These are phyloP conservation scores for Nycticryphes semicollaris DNA, from an alignment of 2,113 vertebrate genomes.

Conservation along the genomic window DNA sequence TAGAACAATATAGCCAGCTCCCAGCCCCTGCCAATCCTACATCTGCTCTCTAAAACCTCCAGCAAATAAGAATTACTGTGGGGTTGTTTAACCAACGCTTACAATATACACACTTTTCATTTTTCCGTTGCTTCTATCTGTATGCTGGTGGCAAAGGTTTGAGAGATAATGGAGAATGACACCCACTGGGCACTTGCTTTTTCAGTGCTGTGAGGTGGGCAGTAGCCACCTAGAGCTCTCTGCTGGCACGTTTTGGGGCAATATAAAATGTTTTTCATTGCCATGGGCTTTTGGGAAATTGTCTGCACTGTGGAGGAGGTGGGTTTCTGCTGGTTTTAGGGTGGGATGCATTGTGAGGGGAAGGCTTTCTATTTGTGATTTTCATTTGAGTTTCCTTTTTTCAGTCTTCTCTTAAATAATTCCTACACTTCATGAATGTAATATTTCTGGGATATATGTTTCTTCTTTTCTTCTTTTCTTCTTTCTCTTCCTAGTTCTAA, in stretches of 20 bases:
- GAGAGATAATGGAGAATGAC: slow-evolving; percentile 78
- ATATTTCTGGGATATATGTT: slow-evolving; percentile 60
- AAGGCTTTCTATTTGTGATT: slow-evolving; percentile 31
- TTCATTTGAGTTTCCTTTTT: slow-evolving; percentile 71
- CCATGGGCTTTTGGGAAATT: slow-evolving; percentile 67
- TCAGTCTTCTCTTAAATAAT: slow-evolving; percentile 75
- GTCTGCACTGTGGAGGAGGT: background rate
- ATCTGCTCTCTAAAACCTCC: slow-evolving; percentile 88
- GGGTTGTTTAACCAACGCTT: slow-evolving; percentile 85
- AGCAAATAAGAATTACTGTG: slow-evolving; percentile 86
- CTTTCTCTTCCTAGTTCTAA: slow-evolving; percentile 45
- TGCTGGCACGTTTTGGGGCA: slow-evolving; percentile 66
- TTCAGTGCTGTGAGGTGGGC: slow-evolving; percentile 52
- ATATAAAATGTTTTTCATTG: slow-evolving; percentile 76
- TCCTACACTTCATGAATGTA: slow-evolving; percentile 59
- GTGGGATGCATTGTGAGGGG: background rate
- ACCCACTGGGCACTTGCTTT: slow-evolving; percentile 56
- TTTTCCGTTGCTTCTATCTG: slow-evolving; percentile 61
- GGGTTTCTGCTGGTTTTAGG: slow-evolving; percentile 1
- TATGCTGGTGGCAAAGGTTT: slow-evolving; percentile 78
- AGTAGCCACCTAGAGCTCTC: slow-evolving; percentile 65
- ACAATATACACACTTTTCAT: slow-evolving; percentile 82
- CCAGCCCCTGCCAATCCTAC: slow-evolving; percentile 81
- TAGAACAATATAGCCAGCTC: slow-evolving; percentile 80
- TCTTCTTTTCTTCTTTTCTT: slow-evolving; percentile 53